phyloP scores from a whole-genome alignment of 2,797 vertebrate genomes.

The Gymnoscopelus braueri region DNA sequence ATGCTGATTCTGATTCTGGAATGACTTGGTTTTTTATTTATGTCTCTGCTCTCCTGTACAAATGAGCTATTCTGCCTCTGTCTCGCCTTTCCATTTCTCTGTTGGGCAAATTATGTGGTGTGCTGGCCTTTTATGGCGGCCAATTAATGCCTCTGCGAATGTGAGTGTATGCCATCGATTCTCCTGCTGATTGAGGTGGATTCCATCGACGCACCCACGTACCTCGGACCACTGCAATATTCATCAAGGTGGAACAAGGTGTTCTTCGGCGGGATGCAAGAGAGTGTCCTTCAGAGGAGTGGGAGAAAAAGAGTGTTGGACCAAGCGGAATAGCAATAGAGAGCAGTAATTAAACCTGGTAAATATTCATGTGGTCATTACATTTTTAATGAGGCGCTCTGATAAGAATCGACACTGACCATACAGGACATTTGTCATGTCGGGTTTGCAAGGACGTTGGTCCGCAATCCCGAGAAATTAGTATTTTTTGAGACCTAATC shows the following conservation, averaged over 20 bases:
- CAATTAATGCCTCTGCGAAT: slow-evolving; percentile 73
- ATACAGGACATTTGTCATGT: slow-evolving; percentile 69
- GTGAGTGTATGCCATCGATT: slow-evolving; percentile 71
- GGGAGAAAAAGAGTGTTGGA: slow-evolving; percentile 26
- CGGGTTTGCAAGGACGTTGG: slow-evolving; percentile 63
- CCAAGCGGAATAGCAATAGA: slow-evolving; percentile 48
- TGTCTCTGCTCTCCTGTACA: slow-evolving; percentile 43
- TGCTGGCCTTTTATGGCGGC: slow-evolving; percentile 63
- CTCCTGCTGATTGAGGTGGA: slow-evolving; percentile 70
- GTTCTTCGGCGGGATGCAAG: slow-evolving; percentile 48
- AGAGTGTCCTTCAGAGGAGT: slow-evolving; percentile 61
- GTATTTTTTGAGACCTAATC: slow-evolving; percentile 67
- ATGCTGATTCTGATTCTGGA: slow-evolving; percentile 35
- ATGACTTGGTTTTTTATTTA: slow-evolving; percentile 42
- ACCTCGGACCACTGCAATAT: slow-evolving; percentile 72
- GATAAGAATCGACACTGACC: slow-evolving; percentile 73
- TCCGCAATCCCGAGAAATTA: slow-evolving; percentile 62
- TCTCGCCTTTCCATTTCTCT: slow-evolving; percentile 41
- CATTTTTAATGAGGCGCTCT: slow-evolving; percentile 77
- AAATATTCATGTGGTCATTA: slow-evolving; percentile 82
- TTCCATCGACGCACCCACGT: slow-evolving; percentile 58
- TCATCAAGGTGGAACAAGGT: slow-evolving; percentile 74
- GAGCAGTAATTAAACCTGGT: slow-evolving; percentile 75
- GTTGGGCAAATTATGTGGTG: slow-evolving; percentile 63
- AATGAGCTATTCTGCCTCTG: slow-evolving; percentile 46